These are phyloP conservation scores for Machimus rusticus DNA, from an alignment of 2,888 invertebrate genomes.

Conservation along the genomic window DNA sequence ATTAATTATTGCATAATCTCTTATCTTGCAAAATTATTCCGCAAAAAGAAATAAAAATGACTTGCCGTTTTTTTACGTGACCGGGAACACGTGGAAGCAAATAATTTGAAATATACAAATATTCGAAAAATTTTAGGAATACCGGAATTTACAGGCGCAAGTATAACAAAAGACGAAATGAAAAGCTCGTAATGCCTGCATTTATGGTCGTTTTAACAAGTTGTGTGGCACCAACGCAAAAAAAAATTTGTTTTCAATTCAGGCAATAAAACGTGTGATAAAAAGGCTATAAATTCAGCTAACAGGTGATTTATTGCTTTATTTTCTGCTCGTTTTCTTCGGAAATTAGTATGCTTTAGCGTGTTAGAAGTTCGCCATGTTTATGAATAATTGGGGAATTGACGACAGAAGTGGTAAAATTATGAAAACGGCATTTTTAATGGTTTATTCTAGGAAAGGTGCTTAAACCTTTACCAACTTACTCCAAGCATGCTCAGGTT, in stretches of 20 bases:
- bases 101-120: not conserved
- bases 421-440: not conserved
- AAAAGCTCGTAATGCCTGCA: not conserved
- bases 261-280: not conserved
- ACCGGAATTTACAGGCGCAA: not conserved
- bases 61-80: not conserved
- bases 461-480: not conserved
- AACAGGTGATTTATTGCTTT: not conserved
- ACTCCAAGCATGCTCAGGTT: not conserved
- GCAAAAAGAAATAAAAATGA: not conserved
- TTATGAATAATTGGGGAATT: not conserved
- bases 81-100: not conserved
- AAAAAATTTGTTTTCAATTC: not conserved
- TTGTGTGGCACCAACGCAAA: not conserved
- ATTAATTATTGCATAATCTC: not conserved
- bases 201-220: not conserved
- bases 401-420: not conserved
- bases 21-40: not conserved
- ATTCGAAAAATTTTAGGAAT: not conserved
- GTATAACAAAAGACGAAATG: not conserved
- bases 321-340: not conserved
- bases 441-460: not conserved
- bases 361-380: not conserved
- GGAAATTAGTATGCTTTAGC: not conserved
- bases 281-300: not conserved